These are phyloP conservation scores for Ochotona princeps DNA, from an alignment of 2,113 vertebrate species.

Conservation along the genomic window DNA sequence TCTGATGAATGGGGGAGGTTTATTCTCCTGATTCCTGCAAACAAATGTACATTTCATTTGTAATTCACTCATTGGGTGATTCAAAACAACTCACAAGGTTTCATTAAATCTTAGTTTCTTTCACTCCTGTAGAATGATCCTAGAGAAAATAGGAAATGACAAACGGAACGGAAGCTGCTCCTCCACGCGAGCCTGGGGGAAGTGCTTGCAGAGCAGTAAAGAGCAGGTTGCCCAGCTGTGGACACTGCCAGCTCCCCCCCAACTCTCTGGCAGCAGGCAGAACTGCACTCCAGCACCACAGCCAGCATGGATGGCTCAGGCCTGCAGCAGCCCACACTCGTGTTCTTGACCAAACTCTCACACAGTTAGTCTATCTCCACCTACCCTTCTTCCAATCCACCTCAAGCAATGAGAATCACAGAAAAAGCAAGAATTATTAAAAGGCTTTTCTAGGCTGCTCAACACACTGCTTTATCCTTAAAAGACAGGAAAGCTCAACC, in stretches of 20 bases:
- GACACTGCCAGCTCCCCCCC: not conserved
- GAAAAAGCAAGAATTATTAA: not conserved
- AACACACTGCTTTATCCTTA: conserved; percentile 48
- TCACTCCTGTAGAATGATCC: not conserved
- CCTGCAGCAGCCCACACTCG: not conserved
- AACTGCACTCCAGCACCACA: not conserved
- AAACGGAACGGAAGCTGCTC: not conserved
- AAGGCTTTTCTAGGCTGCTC: not conserved
- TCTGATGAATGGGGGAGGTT: not conserved
- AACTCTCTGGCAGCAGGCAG: not conserved
- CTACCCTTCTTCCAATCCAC: not conserved
- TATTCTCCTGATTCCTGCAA: not conserved
- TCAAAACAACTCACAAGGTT: conserved; percentile 22
- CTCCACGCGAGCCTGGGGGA: not conserved
- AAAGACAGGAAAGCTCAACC: conserved; percentile 50
- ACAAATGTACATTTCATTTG: conserved; percentile 15
- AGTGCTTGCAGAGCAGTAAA: not conserved
- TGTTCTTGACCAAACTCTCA: not conserved
- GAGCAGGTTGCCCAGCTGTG: too few species aligned
- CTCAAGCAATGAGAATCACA: conserved; percentile 14
- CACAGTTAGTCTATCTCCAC: not conserved
- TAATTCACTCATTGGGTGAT: not conserved
- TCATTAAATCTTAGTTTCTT: conserved; percentile 42
- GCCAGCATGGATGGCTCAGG: not conserved
- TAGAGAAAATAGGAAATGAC: not conserved